Base-by-base conservation (phyloP, 2,113 vertebrate genomes). In the Cyprinodon variegatus region DNA sequence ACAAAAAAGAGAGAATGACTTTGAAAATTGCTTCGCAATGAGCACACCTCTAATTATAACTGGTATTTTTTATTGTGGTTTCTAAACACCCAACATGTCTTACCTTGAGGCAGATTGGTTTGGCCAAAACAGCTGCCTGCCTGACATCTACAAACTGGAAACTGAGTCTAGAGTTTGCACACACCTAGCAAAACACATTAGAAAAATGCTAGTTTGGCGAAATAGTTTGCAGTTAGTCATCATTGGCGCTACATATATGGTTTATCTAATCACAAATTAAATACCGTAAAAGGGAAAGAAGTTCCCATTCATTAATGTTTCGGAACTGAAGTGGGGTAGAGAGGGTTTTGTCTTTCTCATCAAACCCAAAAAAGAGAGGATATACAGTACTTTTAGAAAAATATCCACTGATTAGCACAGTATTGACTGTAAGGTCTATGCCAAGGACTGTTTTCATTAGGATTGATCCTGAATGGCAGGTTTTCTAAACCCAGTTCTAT, bases 381-480 rank as follows among this genome's bases (percentile, higher is more conserved):
- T 41, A 41, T 41, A n/a, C n/a, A n/a, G n/a, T n/a, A n/a, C 8
- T 41, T 41, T 41, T 41, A 4, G 40, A 41, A 41, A 41, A 41
- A 41, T 41, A 41, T 41, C 40, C 40, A 41, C 9, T 6, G 40
- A 9, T 41, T 41, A 6, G 40, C 40, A 41, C 40, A 41, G 40
- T 9, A 1, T 41, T 6, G 4, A 41, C 9, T 41, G 4, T 41
- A 4, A 41, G 40, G 29, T 29, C 29, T 29, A 29, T 29, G 29
- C 29, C 29, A 29, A 29, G 29, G 29, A 29, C 29, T 7, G 48
- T 50, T 50, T 76, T 72, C 15, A 1, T 63, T 50, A 65, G 84
- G 77, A 84, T 83, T 89, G 87, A 71, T 88, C 84, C 72, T 89
- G 64, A 85, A 85, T 68, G 50, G 60, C 36, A 78, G 67, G 62